Base-by-base conservation (phyloP, 2,797 vertebrate species). In the Holocentrus rufus region DNA sequence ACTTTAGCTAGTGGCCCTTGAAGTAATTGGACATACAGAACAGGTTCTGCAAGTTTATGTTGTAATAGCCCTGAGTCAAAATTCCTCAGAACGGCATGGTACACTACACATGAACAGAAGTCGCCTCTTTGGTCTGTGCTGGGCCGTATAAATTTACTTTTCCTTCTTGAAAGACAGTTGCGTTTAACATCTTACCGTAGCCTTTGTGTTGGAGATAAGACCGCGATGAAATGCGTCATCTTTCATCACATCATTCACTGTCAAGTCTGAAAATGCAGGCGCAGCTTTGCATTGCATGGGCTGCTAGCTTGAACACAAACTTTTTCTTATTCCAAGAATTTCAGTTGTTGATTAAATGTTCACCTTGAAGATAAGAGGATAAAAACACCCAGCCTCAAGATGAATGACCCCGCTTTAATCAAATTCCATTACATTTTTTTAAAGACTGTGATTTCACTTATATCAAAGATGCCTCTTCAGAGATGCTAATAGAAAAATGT, bases 31-130 rank as follows among this genome's bases (percentile, higher is more conserved):
- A 85, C 58, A 8, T 27, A 84, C 66, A 36, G 68, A 89, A 83
- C 90, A 67, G 87, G 92, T 87, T 91, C 68, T 80, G 77, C 85
- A 31, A 69, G 87, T 82, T 84, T 31, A 39, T 77, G 46, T 54
- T 68, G 74, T 86, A 82, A 80, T 72, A 65, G 30, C 49, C 67
- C 50, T 62, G 66, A 84, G 63, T 86, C 61, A 77, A 49, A 83
- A 87, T 85, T 85, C 80, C 90, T 74, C 59, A 25, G 69, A 65
- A 69, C 64, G 82, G 23, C 82, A 85, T 77, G 86, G 84, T 78
- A 84, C 82, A 70, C 23, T 83, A 83, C 82, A 75, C 87, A 66
- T 61, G 72, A 87, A 87, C 81, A 79, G 52, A 58, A 36, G 73
- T 66, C 58, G 65, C 68, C 68, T 79, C 84, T 80, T 75, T 57